Conservation (phyloP, 2,888 invertebrate genomes). For the Acanthoscelides obtectus region DNA sequence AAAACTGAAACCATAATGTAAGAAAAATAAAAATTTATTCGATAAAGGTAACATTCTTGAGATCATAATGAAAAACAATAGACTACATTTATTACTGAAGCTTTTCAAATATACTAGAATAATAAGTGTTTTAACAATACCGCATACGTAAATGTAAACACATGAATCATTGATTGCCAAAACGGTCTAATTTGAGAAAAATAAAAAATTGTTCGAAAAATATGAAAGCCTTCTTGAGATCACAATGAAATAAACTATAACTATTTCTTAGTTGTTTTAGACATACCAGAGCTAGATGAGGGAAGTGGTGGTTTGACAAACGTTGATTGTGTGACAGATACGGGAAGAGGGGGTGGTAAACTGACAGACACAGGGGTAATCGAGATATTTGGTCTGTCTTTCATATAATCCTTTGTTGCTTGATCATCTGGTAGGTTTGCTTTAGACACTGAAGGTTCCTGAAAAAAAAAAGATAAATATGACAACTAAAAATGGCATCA, state of each 20-base stretch:
- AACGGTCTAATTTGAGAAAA: neutral
- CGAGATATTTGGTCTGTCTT: conserved; percentile 50
- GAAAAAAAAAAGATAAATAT: neutral
- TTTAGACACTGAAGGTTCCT: conserved; percentile 15
- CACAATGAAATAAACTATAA: conserved; percentile 7
- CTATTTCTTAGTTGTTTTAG: neutral
- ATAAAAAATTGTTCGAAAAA: neutral
- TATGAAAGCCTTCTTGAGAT: neutral
- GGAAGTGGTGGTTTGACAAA: conserved; percentile 15
- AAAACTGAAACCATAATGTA: no score
- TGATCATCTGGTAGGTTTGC: conserved; percentile 18
- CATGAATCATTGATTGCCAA: no score
- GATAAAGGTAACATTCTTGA: neutral
- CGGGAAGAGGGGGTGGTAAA: conserved; percentile 17
- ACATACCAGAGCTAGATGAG: conserved; percentile 20
- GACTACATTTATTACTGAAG: neutral
- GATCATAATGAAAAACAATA: conserved; percentile 7
- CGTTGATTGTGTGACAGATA: conserved; percentile 18
- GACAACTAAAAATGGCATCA: neutral
- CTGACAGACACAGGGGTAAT: conserved; percentile 42
- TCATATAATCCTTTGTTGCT: conserved; percentile 32
- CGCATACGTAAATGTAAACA: no score
- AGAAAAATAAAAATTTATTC: neutral
- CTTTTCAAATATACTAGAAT: conserved; percentile 15
- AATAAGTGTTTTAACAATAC: no score